Evolutionary conservation across 2,113 vertebrate species (phyloP).

Genomic region (Nansenia antarctica): DNA sequence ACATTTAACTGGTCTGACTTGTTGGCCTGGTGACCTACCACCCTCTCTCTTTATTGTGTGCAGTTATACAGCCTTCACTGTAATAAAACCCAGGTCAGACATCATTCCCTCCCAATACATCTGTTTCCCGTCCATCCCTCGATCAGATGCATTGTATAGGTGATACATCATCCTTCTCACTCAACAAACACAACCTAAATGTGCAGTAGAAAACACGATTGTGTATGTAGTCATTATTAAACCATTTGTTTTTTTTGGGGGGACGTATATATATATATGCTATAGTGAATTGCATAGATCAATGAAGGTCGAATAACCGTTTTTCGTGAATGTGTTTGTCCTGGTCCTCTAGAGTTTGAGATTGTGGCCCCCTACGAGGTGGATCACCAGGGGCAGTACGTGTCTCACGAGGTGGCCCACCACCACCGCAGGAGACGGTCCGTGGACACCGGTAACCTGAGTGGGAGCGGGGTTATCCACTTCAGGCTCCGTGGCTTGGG

Average conservation of each 20-base stretch:
- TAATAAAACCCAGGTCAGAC: constrained; percentile 59
- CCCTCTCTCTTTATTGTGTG: constrained; percentile 56
- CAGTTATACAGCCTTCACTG: constrained; percentile 47
- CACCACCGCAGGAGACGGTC: constrained; percentile 72
- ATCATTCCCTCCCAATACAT: constrained; percentile 47
- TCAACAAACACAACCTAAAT: no score
- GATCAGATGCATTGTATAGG: no score
- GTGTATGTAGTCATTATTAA: no score
- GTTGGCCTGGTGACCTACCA: constrained; percentile 41
- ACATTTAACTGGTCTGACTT: constrained; percentile 36
- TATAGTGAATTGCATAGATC: no score
- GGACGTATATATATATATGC: no score
- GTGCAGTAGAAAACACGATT: no score
- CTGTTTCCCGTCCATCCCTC: constrained; percentile 12
- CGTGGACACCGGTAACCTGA: constrained; percentile 12
- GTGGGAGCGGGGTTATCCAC: constrained; percentile 62
- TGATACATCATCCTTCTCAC: no score
- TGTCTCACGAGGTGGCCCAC: constrained; percentile 80
- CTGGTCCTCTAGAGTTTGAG: constrained; percentile 79
- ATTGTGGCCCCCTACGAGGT: constrained; percentile 86
- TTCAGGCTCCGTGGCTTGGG: constrained; percentile 79
- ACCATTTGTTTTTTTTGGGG: no score
- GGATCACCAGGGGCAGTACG: constrained; percentile 72
- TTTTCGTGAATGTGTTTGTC: neutral
- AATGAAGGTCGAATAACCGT: no score